These are phyloP conservation scores for Falco biarmicus DNA, from an alignment of 2,797 vertebrate species.

Conservation along the genomic window DNA sequence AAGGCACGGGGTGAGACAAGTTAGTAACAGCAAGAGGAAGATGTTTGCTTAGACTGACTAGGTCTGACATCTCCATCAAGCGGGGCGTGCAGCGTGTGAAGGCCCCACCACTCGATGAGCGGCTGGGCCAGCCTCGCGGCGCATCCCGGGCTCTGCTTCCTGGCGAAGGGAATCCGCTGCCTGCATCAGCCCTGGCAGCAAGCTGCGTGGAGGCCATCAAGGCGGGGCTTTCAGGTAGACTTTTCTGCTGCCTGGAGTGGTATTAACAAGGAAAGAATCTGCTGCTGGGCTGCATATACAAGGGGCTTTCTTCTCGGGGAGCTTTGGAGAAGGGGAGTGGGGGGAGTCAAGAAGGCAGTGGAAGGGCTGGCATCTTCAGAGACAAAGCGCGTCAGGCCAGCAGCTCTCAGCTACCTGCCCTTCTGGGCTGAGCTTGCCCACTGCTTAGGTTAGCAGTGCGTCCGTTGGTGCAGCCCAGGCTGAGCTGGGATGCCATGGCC, in stretches of 20 bases:
- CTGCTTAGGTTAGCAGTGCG: too few species aligned
- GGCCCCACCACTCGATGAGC: background rate
- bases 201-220: background rate
- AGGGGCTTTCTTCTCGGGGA: background rate
- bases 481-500: background rate
- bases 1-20: background rate
- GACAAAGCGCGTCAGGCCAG: background rate
- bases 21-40: background rate
- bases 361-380: background rate
- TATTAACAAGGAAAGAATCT: background rate
- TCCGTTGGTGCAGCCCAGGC: background rate
- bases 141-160: background rate
- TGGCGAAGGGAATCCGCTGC: background rate
- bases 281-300: background rate
- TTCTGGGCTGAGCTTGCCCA: background rate
- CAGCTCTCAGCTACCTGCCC: background rate
- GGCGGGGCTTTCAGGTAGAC: background rate
- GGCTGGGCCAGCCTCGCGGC: background rate
- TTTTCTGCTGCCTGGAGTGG: background rate
- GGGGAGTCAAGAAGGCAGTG: background rate
- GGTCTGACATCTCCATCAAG: conserved; percentile 23
- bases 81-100: background rate
- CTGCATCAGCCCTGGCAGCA: background rate
- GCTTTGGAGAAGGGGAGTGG: background rate
- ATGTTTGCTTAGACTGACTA: background rate